Conservation (phyloP, 2,113 vertebrate species). For the Rhinichthys klamathensis region DNA sequence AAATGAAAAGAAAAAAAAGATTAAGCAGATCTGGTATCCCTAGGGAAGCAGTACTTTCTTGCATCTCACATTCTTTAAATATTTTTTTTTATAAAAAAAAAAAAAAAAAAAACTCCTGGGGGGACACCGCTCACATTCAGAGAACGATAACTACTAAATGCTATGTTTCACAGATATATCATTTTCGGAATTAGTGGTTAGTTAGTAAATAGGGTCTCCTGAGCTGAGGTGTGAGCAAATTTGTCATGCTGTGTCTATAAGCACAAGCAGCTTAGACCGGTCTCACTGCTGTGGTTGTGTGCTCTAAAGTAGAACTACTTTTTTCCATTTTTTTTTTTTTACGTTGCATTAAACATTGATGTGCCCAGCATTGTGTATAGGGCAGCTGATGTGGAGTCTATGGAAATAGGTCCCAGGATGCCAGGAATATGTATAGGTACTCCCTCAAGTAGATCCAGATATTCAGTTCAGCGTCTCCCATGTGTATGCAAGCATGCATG, state of each 20-base stretch:
- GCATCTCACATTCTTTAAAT: background rate
- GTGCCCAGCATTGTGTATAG: conserved; percentile 76
- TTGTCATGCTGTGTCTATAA: conserved; percentile 67
- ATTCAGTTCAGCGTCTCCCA: conserved; percentile 36
- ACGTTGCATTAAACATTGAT: conserved; percentile 86
- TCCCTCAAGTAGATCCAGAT: conserved; percentile 46
- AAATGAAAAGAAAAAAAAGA: background rate
- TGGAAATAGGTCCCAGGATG: conserved; percentile 53
- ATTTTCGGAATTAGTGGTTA: conserved; percentile 39
- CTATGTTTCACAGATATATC: conserved; percentile 27
- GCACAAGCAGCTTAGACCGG: conserved; percentile 56
- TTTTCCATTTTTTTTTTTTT: conserved; percentile 76
- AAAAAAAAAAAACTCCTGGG: background rate
- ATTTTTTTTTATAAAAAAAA: background rate
- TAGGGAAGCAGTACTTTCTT: background rate
- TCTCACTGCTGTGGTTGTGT: conserved; percentile 46
- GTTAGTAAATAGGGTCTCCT: conserved; percentile 40
- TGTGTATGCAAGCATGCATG: conserved; percentile 21
- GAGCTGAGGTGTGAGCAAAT: conserved; percentile 31
- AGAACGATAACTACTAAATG: background rate
- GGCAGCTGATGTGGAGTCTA: conserved; percentile 70
- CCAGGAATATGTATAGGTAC: conserved; percentile 10
- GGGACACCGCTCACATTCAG: background rate
- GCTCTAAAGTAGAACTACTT: conserved; percentile 70
- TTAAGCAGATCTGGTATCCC: background rate